Conservation (phyloP, 2,797 vertebrate species). For the Hapalemur alaotrensis region DNA sequence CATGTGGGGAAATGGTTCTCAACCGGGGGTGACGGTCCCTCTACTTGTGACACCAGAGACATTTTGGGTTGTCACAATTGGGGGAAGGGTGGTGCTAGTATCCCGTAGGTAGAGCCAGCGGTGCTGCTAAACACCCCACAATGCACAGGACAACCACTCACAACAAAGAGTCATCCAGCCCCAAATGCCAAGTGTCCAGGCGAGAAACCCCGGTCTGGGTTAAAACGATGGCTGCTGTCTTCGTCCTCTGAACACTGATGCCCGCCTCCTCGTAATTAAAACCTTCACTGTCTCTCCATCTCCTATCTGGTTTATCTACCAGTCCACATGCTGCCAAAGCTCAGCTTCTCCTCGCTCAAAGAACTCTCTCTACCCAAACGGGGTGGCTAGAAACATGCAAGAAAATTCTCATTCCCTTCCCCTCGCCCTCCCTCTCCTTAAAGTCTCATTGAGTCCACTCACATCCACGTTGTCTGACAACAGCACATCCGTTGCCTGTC, state of each 20-base stretch:
- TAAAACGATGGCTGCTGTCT: not conserved
- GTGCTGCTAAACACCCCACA: not conserved
- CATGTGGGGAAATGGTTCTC: not conserved
- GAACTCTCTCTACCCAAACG: not conserved
- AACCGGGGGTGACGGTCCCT: accelerated
- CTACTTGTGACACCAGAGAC: not conserved
- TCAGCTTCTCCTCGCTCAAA: not conserved
- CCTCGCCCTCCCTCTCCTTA: not conserved
- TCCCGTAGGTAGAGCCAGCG: not conserved
- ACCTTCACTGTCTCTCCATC: not conserved
- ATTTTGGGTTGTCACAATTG: not conserved
- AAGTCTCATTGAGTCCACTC: not conserved
- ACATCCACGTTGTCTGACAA: not conserved
- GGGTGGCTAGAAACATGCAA: not conserved
- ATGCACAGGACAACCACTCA: not conserved
- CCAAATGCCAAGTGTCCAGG: not conserved
- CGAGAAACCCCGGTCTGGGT: not conserved
- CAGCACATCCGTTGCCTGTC: not conserved
- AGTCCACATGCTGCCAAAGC: not conserved
- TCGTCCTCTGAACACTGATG: accelerated
- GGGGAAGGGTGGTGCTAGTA: not conserved
- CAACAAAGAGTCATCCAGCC: not conserved
- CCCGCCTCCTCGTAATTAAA: not conserved
- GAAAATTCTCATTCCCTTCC: not conserved
- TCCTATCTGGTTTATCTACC: accelerated